Percentiles rank a stretch among this genome's conserved stretches.
Conservation (phyloP, 2,113 vertebrate species). For the Geococcyx californianus region DNA sequence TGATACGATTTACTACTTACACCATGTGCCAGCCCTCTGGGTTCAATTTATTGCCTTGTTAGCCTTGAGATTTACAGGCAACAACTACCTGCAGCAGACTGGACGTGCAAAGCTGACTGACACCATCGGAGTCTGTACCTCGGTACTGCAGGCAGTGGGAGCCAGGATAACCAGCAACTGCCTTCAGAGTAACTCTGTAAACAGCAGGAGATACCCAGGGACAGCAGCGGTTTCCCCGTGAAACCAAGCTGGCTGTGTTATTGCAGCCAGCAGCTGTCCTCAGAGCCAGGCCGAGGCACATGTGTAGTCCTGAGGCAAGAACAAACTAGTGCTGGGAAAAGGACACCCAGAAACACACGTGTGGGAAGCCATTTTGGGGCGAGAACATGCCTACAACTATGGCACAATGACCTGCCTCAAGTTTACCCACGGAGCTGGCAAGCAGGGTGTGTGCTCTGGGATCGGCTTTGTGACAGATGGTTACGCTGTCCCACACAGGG, state of each 20-base stretch:
- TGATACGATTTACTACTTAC: background rate
- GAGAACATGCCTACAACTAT: background rate
- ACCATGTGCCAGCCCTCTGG: background rate
- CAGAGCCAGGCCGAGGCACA: background rate
- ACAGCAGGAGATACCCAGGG: background rate
- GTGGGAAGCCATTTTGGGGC: background rate
- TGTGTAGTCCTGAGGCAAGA: accelerated
- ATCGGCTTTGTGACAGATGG: background rate
- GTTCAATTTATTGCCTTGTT: background rate
- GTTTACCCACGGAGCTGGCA: background rate
- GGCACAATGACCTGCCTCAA: background rate
- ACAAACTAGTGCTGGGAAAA: background rate
- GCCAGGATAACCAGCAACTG: background rate
- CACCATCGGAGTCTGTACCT: background rate
- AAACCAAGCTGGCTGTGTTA: background rate
- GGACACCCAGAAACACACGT: background rate
- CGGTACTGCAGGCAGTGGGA: background rate
- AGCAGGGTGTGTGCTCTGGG: background rate
- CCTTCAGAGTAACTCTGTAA: background rate
- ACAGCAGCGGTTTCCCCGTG: background rate
- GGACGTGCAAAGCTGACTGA: background rate
- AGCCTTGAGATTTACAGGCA: background rate
- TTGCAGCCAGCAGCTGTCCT: background rate
- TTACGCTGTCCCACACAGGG: background rate
- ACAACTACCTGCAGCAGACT: background rate